phyloP scores from a whole-genome alignment of 2,797 vertebrate species.

The Smutsia temminckii region DNA sequence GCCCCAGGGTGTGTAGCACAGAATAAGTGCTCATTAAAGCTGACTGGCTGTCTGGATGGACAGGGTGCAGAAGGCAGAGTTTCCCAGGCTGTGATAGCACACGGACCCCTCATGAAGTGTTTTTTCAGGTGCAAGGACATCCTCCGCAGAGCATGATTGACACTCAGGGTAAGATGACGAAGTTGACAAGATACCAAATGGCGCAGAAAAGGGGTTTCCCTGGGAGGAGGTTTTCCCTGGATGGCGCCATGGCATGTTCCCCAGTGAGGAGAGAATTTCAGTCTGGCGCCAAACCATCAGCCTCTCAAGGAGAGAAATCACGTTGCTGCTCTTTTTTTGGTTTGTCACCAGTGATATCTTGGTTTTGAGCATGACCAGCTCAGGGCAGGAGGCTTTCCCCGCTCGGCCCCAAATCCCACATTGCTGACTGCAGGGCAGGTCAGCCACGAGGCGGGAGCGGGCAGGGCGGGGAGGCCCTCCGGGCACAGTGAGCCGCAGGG shows the following conservation, averaged over 20 bases:
- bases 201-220: not conserved
- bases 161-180: not conserved
- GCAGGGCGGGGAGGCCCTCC: not conserved
- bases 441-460: not conserved
- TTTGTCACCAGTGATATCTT: not conserved
- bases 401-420: fast-evolving
- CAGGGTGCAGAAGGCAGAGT: not conserved
- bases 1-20: fast-evolving
- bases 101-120: fast-evolving
- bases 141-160: fast-evolving
- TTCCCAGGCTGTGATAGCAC: fast-evolving
- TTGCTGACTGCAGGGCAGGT: not conserved
- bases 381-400: not conserved
- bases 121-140: not conserved
- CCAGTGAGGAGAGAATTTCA: not conserved
- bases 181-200: fast-evolving
- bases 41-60: fast-evolving
- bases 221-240: not conserved
- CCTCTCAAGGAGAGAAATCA: not conserved
- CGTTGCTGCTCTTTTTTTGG: fast-evolving
- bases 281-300: no score
- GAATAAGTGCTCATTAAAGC: fast-evolving
- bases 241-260: fast-evolving
- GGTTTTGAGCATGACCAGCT: not conserved
- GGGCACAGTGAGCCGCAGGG: not conserved